These are phyloP conservation scores for Acropora yongei DNA, from an alignment of 64 coral and sea anemone genomes.

Conservation along the genomic window DNA sequence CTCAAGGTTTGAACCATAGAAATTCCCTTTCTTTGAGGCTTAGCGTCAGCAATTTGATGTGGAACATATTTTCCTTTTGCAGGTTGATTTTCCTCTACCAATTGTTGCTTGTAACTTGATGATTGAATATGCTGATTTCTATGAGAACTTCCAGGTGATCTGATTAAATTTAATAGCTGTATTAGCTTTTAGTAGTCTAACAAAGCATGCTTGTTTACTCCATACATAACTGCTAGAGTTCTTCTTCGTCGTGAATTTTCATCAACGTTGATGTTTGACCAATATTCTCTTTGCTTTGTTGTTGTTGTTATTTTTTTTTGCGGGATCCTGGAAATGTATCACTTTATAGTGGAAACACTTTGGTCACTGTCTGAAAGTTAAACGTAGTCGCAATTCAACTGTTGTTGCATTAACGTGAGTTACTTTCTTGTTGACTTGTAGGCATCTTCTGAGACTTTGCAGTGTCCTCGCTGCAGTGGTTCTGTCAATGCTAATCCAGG, in stretches of 20 bases:
- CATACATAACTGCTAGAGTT: too few species aligned
- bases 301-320: too few species aligned
- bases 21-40: background rate
- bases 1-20: constrained; percentile 69
- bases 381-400: background rate
- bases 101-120: constrained; percentile 98
- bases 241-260: too few species aligned
- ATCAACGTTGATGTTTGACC: too few species aligned
- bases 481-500: constrained; percentile 97
- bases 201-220: too few species aligned
- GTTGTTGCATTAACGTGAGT: background rate
- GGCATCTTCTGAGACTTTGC: constrained; percentile 96
- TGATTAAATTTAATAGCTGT: background rate
- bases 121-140: constrained; percentile 99
- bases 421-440: background rate
- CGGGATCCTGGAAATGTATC: too few species aligned
- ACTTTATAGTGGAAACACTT: too few species aligned
- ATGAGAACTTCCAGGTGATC: constrained; percentile 95
- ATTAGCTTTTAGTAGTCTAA: background rate
- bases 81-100: constrained; percentile 97
- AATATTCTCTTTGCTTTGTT: too few species aligned
- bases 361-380: too few species aligned
- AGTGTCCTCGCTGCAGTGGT: constrained; percentile 96
- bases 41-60: too few species aligned
- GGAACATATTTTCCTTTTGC: background rate